phyloP scores from a whole-genome alignment of 2,797 vertebrate genomes.

The Myotis pilosus region DNA sequence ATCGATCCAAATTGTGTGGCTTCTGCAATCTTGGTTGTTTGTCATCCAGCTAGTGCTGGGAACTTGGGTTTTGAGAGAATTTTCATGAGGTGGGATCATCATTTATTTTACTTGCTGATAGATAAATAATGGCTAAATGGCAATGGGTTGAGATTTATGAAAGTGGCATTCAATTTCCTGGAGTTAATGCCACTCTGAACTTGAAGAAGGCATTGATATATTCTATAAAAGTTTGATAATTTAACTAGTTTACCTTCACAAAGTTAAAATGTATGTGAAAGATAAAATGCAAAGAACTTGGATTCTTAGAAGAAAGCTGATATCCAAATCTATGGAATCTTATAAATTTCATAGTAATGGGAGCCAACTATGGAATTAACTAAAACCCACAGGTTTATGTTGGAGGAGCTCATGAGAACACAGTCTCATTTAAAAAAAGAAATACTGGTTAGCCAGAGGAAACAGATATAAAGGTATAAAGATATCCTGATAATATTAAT shows the following conservation, averaged over 20 bases:
- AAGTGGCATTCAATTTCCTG: background rate
- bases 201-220: background rate
- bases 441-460: background rate
- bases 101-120: background rate
- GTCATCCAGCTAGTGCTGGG: background rate
- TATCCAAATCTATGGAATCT: background rate
- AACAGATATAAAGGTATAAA: background rate
- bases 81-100: background rate
- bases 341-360: background rate
- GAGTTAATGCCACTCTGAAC: background rate
- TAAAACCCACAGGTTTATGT: background rate
- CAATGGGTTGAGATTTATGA: background rate
- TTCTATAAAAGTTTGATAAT: background rate
- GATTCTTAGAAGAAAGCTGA: constrained; percentile 7
- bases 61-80: background rate
- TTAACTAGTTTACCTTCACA: background rate
- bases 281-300: background rate
- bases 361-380: background rate
- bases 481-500: background rate
- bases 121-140: background rate
- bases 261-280: background rate
- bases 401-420: background rate
- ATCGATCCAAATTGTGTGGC: fast-evolving
- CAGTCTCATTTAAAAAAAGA: background rate
- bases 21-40: background rate